Evolutionary conservation across 1,140 invertebrate genomes (phyloP).

Genomic region (Bemisia tabaci): DNA sequence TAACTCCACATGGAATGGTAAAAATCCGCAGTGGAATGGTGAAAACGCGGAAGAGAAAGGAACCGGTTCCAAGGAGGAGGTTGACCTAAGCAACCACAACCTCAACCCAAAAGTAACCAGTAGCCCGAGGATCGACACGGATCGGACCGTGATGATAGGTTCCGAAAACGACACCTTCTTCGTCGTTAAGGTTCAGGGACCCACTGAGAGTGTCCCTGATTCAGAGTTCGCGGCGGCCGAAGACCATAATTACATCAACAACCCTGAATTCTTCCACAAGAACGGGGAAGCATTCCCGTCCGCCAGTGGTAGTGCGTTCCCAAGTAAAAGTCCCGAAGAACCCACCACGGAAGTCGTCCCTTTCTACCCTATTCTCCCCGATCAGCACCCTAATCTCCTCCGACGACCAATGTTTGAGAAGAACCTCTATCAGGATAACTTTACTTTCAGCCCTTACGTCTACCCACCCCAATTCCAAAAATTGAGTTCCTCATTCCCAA

Average conservation of each 20-base stretch:
- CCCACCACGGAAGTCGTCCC: not conserved
- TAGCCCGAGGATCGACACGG: not conserved
- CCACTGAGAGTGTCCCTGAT: not conserved
- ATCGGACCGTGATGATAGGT: not conserved
- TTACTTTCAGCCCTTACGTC: not conserved
- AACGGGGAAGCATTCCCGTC: not conserved
- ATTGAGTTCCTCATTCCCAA: not conserved
- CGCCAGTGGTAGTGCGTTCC: too few species aligned
- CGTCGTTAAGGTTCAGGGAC: not conserved
- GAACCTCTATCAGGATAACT: not conserved
- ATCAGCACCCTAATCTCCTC: not conserved
- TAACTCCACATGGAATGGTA: too few species aligned
- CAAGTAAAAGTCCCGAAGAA: not conserved
- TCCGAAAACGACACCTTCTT: not conserved
- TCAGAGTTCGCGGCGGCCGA: not conserved
- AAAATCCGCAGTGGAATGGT: too few species aligned
- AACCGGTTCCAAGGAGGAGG: too few species aligned
- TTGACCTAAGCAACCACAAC: not conserved
- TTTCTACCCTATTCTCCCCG: not conserved
- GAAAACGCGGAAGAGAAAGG: too few species aligned
- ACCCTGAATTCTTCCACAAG: not conserved
- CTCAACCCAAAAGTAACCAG: not conserved
- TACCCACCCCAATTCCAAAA: not conserved
- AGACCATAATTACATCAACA: not conserved
- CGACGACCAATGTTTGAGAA: not conserved